A percentile compares a stretch with the other conserved stretches of the same genome.
phyloP scores from a whole-genome alignment of 1,140 invertebrate species.

The Leptinotarsa defecta region DNA sequence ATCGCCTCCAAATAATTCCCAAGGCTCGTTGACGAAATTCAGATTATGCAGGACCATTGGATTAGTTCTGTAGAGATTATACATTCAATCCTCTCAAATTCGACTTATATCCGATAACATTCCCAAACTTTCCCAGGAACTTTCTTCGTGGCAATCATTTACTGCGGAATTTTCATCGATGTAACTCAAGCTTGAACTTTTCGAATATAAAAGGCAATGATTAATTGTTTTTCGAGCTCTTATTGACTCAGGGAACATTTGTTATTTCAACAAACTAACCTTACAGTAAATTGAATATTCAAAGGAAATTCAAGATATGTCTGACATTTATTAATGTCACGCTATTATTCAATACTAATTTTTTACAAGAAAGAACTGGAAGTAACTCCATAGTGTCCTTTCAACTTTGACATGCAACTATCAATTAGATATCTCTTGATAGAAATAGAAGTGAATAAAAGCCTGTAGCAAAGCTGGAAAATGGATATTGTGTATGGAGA shows the following conservation, averaged over 20 bases:
- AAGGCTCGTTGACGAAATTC: not conserved
- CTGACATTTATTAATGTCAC: constrained; percentile 26
- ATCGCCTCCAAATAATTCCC: not conserved
- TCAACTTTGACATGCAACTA: too few species aligned
- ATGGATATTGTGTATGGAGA: too few species aligned
- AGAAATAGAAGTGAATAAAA: too few species aligned
- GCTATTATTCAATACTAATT: not conserved
- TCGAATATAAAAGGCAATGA: constrained; percentile 18
- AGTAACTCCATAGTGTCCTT: too few species aligned
- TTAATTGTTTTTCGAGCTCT: constrained; percentile 19
- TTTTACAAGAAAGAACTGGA: not conserved
- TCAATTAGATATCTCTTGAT: too few species aligned
- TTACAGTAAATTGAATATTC: constrained; percentile 18
- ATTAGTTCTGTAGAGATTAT: not conserved
- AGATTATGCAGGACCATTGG: not conserved
- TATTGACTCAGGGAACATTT: constrained; percentile 23
- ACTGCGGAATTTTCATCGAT: constrained; percentile 24
- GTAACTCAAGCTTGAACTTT: constrained; percentile 12
- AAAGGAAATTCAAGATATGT: constrained; percentile 16
- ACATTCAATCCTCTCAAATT: too few species aligned
- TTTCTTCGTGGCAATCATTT: constrained; percentile 5
- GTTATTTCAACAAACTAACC: constrained; percentile 27
- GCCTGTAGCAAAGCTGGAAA: too few species aligned
- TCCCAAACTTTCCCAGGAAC: not conserved
- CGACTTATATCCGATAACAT: not conserved